These are phyloP conservation scores for Euphonia xanthogaster DNA, from an alignment of 2,797 vertebrate genomes.

Conservation along the genomic window DNA sequence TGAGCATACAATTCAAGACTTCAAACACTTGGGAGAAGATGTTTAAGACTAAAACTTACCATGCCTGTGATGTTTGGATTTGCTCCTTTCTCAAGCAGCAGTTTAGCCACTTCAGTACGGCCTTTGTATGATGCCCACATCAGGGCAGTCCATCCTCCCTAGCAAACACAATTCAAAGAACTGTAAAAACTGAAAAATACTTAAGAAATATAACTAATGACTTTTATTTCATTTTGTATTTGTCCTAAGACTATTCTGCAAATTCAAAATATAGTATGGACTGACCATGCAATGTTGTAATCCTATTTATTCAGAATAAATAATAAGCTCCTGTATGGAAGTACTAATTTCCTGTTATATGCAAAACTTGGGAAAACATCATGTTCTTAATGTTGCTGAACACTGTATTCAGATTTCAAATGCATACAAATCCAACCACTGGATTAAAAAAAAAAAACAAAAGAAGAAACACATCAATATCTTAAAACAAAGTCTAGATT, in stretches of 20 bases:
- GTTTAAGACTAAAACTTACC: constrained; percentile 73
- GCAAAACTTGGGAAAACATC: background rate
- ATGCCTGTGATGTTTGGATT: constrained; percentile 95
- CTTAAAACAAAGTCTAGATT: background rate
- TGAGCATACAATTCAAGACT: background rate
- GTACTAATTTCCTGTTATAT: background rate
- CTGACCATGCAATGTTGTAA: background rate
- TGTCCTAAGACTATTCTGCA: background rate
- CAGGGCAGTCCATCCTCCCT: constrained; percentile 98
- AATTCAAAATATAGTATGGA: background rate
- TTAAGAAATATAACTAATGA: background rate
- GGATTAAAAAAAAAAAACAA: background rate
- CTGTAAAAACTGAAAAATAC: background rate
- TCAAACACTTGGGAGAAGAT: background rate
- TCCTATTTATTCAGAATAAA: background rate
- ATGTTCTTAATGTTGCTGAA: background rate
- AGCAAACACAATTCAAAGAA: background rate
- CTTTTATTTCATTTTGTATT: background rate
- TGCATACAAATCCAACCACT: background rate
- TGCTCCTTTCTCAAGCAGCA: constrained; percentile 88
- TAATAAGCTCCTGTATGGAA: background rate
- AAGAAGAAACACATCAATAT: background rate
- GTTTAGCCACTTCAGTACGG: constrained; percentile 80
- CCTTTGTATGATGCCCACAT: constrained; percentile 97
- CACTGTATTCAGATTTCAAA: background rate